Evolutionary conservation across 2,113 vertebrate genomes (phyloP).

Genomic region (Engraulis encrasicolus): DNA sequence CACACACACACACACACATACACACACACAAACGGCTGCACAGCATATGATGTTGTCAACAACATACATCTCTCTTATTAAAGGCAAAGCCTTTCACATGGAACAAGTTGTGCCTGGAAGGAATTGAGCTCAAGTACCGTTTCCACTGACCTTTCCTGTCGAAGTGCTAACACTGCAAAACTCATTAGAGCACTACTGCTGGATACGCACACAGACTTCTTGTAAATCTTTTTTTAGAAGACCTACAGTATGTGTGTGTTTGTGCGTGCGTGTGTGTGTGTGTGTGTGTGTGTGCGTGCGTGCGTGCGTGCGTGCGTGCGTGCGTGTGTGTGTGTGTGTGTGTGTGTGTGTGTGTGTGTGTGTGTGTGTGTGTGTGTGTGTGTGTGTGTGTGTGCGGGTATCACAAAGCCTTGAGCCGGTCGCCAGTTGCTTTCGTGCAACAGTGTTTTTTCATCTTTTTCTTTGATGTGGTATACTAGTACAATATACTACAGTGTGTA

Average conservation of each 20-base stretch:
- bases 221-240: neutral
- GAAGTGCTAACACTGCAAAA: slow-evolving; percentile 1
- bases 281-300: neutral
- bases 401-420: no score
- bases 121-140: neutral
- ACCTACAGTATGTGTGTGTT: neutral
- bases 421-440: no score
- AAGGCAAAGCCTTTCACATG: slow-evolving; percentile 45
- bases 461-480: no score
- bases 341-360: neutral
- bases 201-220: neutral
- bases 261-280: neutral
- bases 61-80: slow-evolving; percentile 54
- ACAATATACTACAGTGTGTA: no score
- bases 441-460: no score
- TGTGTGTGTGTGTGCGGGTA: no score
- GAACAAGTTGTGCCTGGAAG: slow-evolving; percentile 23
- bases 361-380: no score
- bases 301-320: no score
- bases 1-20: neutral
- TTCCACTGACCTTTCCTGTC: neutral
- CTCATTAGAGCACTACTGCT: neutral
- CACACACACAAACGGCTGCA: neutral
- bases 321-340: neutral
- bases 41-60: slow-evolving; percentile 56